Evolutionary conservation across 2,888 invertebrate genomes (phyloP), one percentile per base, ranked within the genome.

Genomic region (Catocala fraxini): DNA sequence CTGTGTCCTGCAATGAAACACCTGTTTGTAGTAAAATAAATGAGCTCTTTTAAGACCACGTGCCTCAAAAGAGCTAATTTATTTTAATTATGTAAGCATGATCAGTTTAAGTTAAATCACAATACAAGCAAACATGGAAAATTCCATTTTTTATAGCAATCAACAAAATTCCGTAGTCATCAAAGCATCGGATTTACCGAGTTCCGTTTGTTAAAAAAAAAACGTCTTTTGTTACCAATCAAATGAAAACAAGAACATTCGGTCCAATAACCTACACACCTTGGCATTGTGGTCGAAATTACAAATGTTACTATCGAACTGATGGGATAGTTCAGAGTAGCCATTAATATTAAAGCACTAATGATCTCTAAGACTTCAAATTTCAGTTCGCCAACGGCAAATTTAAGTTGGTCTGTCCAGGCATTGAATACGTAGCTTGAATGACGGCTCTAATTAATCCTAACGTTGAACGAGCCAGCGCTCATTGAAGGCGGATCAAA

Each of bases 371-470:
- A 60, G 43, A 68, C 63, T 80, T 68, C 52, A 62, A 71, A 59
- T 65, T 71, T 70, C 49, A 51, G 59, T 76, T 72, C 55, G 54
- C 59, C 43, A 69, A 59, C 69, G 51, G 77, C 62, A 77, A 77
- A 70, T 65, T 48, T 75, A 85, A 80, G 71, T 84, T 83, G 74
- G 85, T 75, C 71, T 64, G 68, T 69, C 61, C 73, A 71, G 66
- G 66, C 79, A 72, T 78, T 88, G 86, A 88, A 89, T 86, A 81
- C 85, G 77, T 77, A 68, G 72, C 76, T 87, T 91, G 88, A 92
- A 91, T 90, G 86, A 87, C 84, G 79, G 77, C 69, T 82, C 88
- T 89, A 90, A 92, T 90, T 91, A 91, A 89, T 92, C 89, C 88
- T 73, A 74, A 82, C 83, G 86, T 86, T 86, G 87, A 89, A 86